Evolutionary conservation across 1,140 invertebrate species (phyloP).

Genomic region (Heliconius melpomene): DNA sequence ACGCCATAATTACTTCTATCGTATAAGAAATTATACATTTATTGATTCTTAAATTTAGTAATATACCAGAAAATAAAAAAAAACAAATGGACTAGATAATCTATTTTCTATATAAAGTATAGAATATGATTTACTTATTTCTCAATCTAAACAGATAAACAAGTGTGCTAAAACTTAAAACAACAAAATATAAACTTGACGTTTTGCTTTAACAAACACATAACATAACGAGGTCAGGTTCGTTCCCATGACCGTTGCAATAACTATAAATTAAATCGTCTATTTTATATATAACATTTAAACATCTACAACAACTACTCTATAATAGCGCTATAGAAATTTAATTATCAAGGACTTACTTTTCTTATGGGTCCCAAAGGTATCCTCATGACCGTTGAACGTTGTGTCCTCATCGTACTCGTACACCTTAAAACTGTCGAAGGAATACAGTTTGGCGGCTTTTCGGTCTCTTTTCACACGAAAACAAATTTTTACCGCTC

Average conservation of each 20-base stretch:
- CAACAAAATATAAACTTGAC: neutral
- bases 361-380: constrained; percentile 68
- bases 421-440: constrained; percentile 77
- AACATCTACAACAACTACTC: constrained; percentile 23
- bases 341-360: constrained; percentile 59
- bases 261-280: constrained; percentile 19
- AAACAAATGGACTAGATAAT: neutral
- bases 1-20: neutral
- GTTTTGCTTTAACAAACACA: constrained; percentile 10
- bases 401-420: constrained; percentile 73
- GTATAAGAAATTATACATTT: neutral
- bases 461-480: constrained; percentile 46
- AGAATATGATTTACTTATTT: neutral
- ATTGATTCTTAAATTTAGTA: neutral
- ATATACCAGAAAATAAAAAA: neutral
- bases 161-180: neutral
- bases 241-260: constrained; percentile 12
- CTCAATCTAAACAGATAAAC: neutral
- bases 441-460: constrained; percentile 79
- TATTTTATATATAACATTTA: constrained; percentile 1
- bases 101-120: neutral
- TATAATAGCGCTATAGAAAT: constrained; percentile 20
- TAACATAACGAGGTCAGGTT: constrained; percentile 23
- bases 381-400: constrained; percentile 70
- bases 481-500: constrained; percentile 3